Evolutionary conservation across 64 coral and sea anemone species (phyloP), one percentile per base, ranked within the genome.

Genomic region (Porites lutea): DNA sequence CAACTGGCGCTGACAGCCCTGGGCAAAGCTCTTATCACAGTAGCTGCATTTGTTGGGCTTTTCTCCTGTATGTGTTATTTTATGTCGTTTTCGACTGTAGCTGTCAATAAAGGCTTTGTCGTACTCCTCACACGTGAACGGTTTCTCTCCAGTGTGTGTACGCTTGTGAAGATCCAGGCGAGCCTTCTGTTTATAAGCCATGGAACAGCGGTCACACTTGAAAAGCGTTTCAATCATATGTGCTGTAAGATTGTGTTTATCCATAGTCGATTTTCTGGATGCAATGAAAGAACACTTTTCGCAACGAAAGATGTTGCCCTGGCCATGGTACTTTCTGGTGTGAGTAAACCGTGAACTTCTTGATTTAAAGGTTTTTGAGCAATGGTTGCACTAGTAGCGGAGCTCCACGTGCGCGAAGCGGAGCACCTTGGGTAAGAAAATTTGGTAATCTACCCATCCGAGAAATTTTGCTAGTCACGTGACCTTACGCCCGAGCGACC

Each of bases 81-180:
- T 47, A 77, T 77, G 74, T 5, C 49, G 48, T 16, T 77, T 77
- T 6, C 53, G 14, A 52, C 49, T 77, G 48, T 77, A 77, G 48
- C 74, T 77, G 18, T 77, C 74, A 77, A 77, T 18, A 77, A 77
- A 77, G 3, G 74, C 74, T 9, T 77, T 77, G 18, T 77, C 48
- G 48, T 48, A 77, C 48, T 77, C 14, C 2, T 51, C 4, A 52
- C 74, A 52, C 8, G 16, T 6, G 18, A 52, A 77, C 0, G 74
- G 74, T 19, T 77, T 77, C 48, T 77, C 74, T 1, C 74, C 48
- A 3, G 74, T 77, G 74, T 77, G 74, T 5, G 74, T 19, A 9
- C 74, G 16, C 74, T 18, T 53, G 74, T 77, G 74, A 20, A 77
- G n/a, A 15, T 77, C 14, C 5, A 53, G 19, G 49, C 74, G 49